These are phyloP conservation scores for Brachionus paranguensis DNA, from an alignment of 1,140 invertebrate genomes.

Conservation along the genomic window DNA sequence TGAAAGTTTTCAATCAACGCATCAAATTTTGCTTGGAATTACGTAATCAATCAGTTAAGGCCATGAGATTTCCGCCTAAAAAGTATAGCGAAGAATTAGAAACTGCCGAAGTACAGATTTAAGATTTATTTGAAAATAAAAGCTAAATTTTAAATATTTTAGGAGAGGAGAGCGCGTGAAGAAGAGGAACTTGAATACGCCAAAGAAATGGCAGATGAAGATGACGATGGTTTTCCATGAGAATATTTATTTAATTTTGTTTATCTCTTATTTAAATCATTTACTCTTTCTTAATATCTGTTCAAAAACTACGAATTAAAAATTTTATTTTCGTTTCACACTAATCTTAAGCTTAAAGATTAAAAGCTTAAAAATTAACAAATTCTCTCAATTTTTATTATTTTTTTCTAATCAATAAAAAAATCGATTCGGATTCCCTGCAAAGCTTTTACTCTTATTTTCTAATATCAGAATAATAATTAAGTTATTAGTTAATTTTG, in stretches of 20 bases:
- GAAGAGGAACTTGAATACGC: constrained; percentile 94
- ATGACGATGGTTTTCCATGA: constrained; percentile 62
- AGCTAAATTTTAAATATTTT: constrained; percentile 42
- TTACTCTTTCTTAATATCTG: neutral
- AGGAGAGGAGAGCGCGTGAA: constrained; percentile 84
- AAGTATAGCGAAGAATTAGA: constrained; percentile 96
- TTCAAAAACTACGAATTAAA: constrained; percentile 1
- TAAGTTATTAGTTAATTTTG: neutral
- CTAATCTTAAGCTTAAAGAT: neutral
- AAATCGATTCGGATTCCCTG: neutral
- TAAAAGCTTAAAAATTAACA: neutral
- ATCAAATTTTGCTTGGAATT: constrained; percentile 95
- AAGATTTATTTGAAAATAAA: neutral
- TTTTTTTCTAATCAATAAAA: constrained; percentile 1
- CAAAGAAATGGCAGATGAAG: constrained; percentile 97
- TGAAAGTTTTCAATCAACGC: constrained; percentile 91
- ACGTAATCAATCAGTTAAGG: constrained; percentile 87
- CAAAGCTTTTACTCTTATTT: neutral
- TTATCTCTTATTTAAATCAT: constrained; percentile 20
- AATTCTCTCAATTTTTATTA: neutral
- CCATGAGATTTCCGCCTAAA: constrained; percentile 97
- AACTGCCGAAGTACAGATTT: constrained; percentile 69
- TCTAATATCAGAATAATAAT: neutral
- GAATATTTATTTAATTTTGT: neutral
- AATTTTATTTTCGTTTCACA: neutral